Conservation (phyloP, 1,140 invertebrate genomes). For the Drosophila arizonae region DNA sequence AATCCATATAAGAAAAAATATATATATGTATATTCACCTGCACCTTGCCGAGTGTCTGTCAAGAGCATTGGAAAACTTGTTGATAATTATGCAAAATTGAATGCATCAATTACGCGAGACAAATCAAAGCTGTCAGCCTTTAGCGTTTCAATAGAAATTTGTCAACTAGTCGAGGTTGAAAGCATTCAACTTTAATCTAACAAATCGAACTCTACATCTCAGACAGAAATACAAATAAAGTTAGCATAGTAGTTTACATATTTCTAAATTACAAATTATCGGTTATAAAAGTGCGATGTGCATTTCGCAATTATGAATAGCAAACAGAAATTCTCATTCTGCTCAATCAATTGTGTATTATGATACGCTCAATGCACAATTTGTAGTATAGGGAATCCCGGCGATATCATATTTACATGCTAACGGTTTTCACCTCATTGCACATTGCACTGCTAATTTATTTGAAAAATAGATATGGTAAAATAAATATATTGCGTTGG, state of each 20-base stretch:
- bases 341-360: neutral
- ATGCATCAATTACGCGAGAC: slow-evolving; percentile 30
- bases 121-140: slow-evolving; percentile 24
- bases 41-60: neutral
- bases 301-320: neutral
- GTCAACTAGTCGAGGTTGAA: slow-evolving; percentile 40
- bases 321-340: neutral
- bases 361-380: neutral
- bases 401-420: slow-evolving; percentile 16
- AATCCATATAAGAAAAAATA: neutral
- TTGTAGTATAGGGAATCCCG: neutral
- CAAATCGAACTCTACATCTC: slow-evolving; percentile 20
- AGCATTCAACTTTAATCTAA: slow-evolving; percentile 28
- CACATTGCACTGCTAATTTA: slow-evolving; percentile 30
- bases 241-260: too few species aligned
- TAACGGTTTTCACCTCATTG: slow-evolving; percentile 36
- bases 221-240: neutral
- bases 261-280: too few species aligned
- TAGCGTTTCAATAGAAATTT: slow-evolving; percentile 16
- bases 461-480: neutral
- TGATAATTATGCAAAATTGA: slow-evolving; percentile 61
- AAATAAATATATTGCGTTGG: slow-evolving; percentile 27
- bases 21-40: too few species aligned
- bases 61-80: slow-evolving; percentile 21
- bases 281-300: neutral